phyloP scores from a whole-genome alignment of 53 echinoderm and acorn worm species.

The Henricia sp. region DNA sequence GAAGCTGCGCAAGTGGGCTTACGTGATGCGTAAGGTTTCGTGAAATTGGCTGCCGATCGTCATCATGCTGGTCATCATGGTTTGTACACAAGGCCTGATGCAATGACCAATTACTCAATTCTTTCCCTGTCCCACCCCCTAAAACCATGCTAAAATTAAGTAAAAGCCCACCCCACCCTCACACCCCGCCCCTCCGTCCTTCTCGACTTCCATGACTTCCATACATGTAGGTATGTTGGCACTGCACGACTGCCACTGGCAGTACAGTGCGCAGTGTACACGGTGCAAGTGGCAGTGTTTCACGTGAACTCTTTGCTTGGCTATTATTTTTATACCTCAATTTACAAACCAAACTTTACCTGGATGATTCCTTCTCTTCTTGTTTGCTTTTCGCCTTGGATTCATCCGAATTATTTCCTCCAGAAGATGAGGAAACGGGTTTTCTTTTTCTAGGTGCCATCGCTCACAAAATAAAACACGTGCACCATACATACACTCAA shows the following conservation, averaged over 20 bases:
- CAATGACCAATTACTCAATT: neutral
- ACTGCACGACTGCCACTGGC: neutral
- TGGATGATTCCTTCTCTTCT: slow-evolving; percentile 6
- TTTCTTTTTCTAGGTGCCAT: slow-evolving; percentile 20
- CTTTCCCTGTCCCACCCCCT: neutral
- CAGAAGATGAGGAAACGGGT: slow-evolving; percentile 3
- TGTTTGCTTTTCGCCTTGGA: neutral
- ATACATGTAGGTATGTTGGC: neutral
- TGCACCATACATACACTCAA: too few species aligned
- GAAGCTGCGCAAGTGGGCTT: too few species aligned
- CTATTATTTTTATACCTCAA: neutral
- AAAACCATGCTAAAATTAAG: neutral
- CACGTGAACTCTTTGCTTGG: neutral
- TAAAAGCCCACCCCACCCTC: too few species aligned
- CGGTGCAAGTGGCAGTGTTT: neutral
- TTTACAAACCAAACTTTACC: neutral
- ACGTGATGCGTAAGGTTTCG: too few species aligned
- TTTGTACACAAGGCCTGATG: too few species aligned
- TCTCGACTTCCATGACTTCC: neutral
- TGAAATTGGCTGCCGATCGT: too few species aligned
- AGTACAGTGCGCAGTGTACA: neutral
- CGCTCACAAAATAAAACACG: too few species aligned
- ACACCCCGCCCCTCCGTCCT: too few species aligned
- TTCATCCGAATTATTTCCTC: neutral
- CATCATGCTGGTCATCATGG: too few species aligned